Evolutionary conservation across 2,113 vertebrate genomes (phyloP), one percentile per base, ranked within the genome.

Genomic region (Platichthys stellatus): DNA sequence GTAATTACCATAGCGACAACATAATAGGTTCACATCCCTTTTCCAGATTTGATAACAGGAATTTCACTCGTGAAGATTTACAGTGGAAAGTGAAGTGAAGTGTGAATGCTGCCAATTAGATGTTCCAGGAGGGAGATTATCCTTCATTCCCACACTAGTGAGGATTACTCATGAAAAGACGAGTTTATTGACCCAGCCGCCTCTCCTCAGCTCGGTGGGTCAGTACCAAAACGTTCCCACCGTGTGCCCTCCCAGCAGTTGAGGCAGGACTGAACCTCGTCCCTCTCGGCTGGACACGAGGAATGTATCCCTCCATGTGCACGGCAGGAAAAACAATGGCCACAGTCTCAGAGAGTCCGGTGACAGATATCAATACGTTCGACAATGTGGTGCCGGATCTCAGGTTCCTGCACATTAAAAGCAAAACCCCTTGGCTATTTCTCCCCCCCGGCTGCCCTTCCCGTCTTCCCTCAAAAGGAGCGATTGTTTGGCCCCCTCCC

Each of bases 401-500:
- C 82, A 74, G 72, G 74, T 93, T 93, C 72, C 71, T 35, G 35
- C 84, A 81, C 74, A 51, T 17, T 5, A 18, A 15, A 51, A 64
- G 72, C 59, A 72, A 82, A 86, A 60, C 76, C 53, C 53, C 45
- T 85, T 85, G 86, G 69, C 72, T 78, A 72, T 63, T 75, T 49
- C 74, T 51, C 51, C 63, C 72, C 23, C 12, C 24, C 43, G 26
- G 14, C 26, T 43, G 18, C 60, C 57, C 72, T 35, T 45, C 15
- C 40, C 64, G 24, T 76, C 78, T 51, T 63, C 62, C 59, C 79
- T 83, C 79, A 76, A 66, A 81, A 26, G 69, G 76, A 83, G 80
- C 69, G 83, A 89, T 83, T 63, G 76, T 66, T 86, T 80, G 88
- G 80, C 90, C 59, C 57, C 76, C 72, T 83, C 88, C 85, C 81